Base-by-base conservation (phyloP, 2,888 invertebrate genomes). In the Coelopa pilipes region DNA sequence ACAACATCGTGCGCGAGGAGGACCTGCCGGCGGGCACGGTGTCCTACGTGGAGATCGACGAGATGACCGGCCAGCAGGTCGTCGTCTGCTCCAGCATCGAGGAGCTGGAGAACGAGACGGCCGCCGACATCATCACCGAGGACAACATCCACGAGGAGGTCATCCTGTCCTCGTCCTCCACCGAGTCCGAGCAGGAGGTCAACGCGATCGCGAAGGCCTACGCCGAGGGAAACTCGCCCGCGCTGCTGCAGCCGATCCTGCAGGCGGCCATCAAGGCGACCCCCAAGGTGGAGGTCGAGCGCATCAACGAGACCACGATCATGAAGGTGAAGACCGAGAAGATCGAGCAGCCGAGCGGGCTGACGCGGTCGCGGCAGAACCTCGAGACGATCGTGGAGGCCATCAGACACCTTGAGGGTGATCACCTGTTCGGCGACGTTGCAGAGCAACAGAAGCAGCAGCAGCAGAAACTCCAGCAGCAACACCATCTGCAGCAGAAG, bases 331-430 rank as follows among this genome's bases (percentile, higher is more conserved):
- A 85, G 74, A 75, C 84, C 2, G 87, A 87, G 75, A 87, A 86
- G 74, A 81, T 86, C 19, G 81, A 85, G 17, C 84, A 81, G 75
- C 82, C 80, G 15, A 80, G 79, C 67, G 81, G 80, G n/a, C 86
- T 91, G 68, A 91, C 92, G 17, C 92, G 92, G 73, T 96, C 96
- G 77, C 92, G 97, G 72, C 96, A 97, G 87, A 98, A 98, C 88
- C 90, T 99, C 81, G 98, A 99, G 88, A 98, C 98, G 15, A 98
- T 99, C 80, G 97, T 99, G 55, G 98, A 99, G 88, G 99, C 99
- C 73, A 99, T 99, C 83, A 93, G 98, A 55, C 98, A 99, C 86
- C 89, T 99, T 79, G 99, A 99, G 87, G 98, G 98, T 57, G 98
- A 97, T 87, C 96, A 96, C 87, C 89, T 97, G 85, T 97, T 97